Conservation (phyloP, 2,888 invertebrate species). For the Tachina fera region DNA sequence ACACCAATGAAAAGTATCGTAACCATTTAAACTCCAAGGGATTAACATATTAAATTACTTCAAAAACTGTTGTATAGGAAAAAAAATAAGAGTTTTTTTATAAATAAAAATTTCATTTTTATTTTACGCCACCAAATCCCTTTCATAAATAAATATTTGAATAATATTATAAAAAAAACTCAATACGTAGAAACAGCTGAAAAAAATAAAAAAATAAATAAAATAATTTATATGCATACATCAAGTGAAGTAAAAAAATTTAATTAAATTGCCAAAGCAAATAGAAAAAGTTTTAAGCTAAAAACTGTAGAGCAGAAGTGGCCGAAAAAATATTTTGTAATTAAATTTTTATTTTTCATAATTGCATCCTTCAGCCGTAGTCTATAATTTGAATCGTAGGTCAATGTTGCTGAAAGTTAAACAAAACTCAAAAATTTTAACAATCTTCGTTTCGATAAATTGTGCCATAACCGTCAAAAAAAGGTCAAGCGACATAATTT, state of each 20-base stretch:
- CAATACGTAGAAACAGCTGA: slow-evolving; percentile 1
- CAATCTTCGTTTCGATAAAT: too few relatives aligned
- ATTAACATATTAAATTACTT: slow-evolving; percentile 70
- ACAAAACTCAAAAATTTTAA: too few relatives aligned
- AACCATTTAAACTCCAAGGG: slow-evolving; percentile 65
- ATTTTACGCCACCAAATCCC: slow-evolving; percentile 63
- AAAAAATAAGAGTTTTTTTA: background rate
- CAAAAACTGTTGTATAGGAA: background rate
- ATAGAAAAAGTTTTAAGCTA: slow-evolving; percentile 29
- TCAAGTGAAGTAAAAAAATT: slow-evolving; percentile 40
- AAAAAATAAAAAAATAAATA: slow-evolving; percentile 27
- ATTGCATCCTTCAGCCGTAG: background rate
- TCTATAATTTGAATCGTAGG: too few relatives aligned
- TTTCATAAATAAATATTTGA: slow-evolving; percentile 45
- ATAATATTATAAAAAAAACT: slow-evolving; percentile 5
- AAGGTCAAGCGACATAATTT: too few relatives aligned
- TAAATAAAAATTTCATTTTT: slow-evolving; percentile 63
- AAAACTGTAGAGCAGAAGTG: background rate
- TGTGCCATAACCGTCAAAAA: too few relatives aligned
- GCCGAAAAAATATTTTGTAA: background rate
- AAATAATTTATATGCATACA: slow-evolving; percentile 42
- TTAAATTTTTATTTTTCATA: background rate
- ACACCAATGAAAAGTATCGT: slow-evolving; percentile 39
- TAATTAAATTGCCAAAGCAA: slow-evolving; percentile 53
- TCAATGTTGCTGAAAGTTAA: too few relatives aligned